Conservation (phyloP, 2,888 invertebrate species). For the Oscheius myriophilus region DNA sequence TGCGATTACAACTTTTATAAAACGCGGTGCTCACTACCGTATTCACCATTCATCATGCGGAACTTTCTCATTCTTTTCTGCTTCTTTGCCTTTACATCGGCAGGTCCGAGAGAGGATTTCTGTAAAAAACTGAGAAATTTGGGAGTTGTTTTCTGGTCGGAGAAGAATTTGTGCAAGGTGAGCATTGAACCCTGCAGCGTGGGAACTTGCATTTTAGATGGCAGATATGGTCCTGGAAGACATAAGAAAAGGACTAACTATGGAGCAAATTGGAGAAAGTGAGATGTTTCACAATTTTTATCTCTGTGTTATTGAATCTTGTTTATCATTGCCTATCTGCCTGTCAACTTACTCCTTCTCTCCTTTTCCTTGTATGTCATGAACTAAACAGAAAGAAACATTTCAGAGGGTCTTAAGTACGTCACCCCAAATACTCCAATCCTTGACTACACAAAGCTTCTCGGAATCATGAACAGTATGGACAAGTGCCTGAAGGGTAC, state of each 20-base stretch:
- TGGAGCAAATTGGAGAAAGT: conserved; percentile 10
- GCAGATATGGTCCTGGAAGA: neutral
- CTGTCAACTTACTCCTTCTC: too few species aligned
- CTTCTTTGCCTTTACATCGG: neutral
- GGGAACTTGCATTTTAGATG: neutral
- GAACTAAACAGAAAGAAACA: too few species aligned
- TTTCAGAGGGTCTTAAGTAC: neutral
- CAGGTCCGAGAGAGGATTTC: neutral
- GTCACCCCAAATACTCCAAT: conserved; percentile 2
- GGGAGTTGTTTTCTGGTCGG: conserved; percentile 8
- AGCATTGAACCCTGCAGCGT: neutral
- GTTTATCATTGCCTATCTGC: too few species aligned
- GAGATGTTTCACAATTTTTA: neutral
- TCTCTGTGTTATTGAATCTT: neutral
- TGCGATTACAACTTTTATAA: too few species aligned
- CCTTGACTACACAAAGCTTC: conserved; percentile 3
- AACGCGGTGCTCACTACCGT: too few species aligned
- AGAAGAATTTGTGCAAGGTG: conserved; percentile 11
- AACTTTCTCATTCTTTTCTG: too few species aligned
- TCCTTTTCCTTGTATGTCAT: too few species aligned
- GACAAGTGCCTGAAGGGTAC: conserved; percentile 10
- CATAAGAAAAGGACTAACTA: neutral
- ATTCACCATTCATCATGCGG: too few species aligned
- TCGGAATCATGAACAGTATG: conserved; percentile 6
- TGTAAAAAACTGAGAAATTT: neutral